A percentile compares a stretch with the other conserved stretches of the same genome.
Evolutionary conservation across 2,888 invertebrate species (phyloP).

Genomic region (Polyommatus iphigenia): DNA sequence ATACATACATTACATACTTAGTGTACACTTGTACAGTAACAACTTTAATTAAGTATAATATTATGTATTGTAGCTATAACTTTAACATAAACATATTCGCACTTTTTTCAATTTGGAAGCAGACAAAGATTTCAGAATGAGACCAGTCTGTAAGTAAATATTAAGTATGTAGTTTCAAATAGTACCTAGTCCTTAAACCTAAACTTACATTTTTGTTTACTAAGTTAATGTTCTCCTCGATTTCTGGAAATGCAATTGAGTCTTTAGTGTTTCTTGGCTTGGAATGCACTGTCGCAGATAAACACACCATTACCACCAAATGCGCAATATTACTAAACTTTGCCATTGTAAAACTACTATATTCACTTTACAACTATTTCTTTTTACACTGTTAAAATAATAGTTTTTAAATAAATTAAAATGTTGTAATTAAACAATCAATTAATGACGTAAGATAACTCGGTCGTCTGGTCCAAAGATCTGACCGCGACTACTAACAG

Average conservation of each 20-base stretch:
- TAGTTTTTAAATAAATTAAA: background rate
- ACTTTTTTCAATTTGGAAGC: background rate
- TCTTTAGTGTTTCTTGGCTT: slow-evolving; percentile 49
- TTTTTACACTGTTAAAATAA: background rate
- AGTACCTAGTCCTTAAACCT: background rate
- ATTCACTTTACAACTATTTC: background rate
- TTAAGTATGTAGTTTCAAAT: background rate
- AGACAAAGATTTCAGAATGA: background rate
- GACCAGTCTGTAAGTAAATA: background rate
- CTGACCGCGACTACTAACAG: slow-evolving; percentile 10
- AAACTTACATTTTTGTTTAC: slow-evolving; percentile 63
- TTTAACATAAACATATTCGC: too few species aligned
- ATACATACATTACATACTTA: too few species aligned
- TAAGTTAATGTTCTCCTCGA: slow-evolving; percentile 58
- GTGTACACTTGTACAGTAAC: too few species aligned
- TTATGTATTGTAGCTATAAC: too few species aligned
- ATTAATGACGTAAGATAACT: background rate
- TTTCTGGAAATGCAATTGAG: slow-evolving; percentile 68
- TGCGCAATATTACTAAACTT: background rate
- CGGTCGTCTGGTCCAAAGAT: slow-evolving; percentile 8
- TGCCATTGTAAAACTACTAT: slow-evolving; percentile 1
- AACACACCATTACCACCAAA: slow-evolving; percentile 31
- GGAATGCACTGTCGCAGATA: slow-evolving; percentile 45
- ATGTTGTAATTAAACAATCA: background rate
- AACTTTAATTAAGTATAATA: too few species aligned